Conservation (phyloP, 2,797 vertebrate species). For the Xiphorhynchus erythropygius region DNA sequence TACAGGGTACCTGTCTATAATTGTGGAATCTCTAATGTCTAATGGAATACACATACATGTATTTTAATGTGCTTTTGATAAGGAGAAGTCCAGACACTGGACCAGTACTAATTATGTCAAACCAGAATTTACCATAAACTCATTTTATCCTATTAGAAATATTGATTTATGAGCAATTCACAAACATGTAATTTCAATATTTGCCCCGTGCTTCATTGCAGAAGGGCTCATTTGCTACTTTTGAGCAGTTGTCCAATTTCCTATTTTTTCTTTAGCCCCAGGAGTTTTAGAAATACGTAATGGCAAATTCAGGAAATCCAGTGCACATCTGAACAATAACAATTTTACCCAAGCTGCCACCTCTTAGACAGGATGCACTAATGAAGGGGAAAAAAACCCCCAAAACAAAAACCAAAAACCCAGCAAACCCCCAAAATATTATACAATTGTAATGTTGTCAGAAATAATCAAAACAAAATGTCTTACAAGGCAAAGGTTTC, state of each 20-base stretch:
- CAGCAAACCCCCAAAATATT: too few relatives aligned
- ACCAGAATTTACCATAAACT: background rate
- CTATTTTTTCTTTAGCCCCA: background rate
- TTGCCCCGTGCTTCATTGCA: background rate
- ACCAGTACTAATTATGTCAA: background rate
- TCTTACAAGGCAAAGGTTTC: background rate
- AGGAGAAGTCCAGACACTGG: background rate
- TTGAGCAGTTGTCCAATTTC: background rate
- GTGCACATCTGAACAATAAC: background rate
- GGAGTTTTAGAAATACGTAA: background rate
- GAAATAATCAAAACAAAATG: background rate
- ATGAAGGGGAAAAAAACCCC: background rate
- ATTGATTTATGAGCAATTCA: background rate
- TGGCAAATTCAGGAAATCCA: background rate
- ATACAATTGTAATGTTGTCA: background rate
- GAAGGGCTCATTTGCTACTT: background rate
- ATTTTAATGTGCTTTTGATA: background rate
- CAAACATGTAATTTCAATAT: background rate
- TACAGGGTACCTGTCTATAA: background rate
- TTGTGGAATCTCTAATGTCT: background rate
- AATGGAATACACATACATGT: background rate
- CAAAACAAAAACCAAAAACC: background rate
- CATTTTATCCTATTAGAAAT: background rate
- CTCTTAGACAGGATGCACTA: background rate
- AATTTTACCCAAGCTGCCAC: background rate